Evolutionary conservation across 2,797 vertebrate genomes (phyloP), one percentile per base, ranked within the genome.

Genomic region (Urophycis tenuis): DNA sequence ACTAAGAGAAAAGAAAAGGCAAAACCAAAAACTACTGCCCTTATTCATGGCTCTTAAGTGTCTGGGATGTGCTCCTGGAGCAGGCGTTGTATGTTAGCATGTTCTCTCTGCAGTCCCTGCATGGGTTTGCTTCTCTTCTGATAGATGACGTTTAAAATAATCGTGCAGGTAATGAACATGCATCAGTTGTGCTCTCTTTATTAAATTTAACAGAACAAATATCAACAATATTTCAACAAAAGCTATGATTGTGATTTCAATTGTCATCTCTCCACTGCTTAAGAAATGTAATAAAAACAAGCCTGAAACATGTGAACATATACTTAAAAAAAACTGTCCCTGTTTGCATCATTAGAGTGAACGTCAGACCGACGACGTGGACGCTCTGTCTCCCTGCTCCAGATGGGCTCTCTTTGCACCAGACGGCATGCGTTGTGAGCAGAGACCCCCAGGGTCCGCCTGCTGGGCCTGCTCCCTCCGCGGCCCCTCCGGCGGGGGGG

Each of bases 361-460:
- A 8, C 32, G 22, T 78, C 60, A 67, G 14, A 67, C 17, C 41
- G 71, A 19, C 3, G 30, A 69, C 0, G 7, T 33, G 81, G 71
- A 78, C 8, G 81, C 76, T 35, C 11, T 72, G 67, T 41, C 83
- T 29, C 25, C 1, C 11, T 67, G n/a, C 70, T 87, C 81, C 83
- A 78, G 75, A 74, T 88, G 80, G 72, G 83, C 79, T 87, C 85
- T 93, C 87, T 95, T 96, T 72, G 88, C 87, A 5, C 83, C 80
- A 76, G 85, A 76, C 76, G 87, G 88, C 80, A 83, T 82, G 0
- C 69, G 3, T 17, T 83, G 79, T 76, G 81, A 70, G 17, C 84
- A 80, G 0, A 90, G 84, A 80, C 83, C 81, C 0, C 73, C 78
- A 31, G 31, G 30, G 17, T 17, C 69, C 69, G 14, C 32, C 33